Base-by-base conservation (phyloP, 2,888 invertebrate species). In the Heteromyza rotundicornis region DNA sequence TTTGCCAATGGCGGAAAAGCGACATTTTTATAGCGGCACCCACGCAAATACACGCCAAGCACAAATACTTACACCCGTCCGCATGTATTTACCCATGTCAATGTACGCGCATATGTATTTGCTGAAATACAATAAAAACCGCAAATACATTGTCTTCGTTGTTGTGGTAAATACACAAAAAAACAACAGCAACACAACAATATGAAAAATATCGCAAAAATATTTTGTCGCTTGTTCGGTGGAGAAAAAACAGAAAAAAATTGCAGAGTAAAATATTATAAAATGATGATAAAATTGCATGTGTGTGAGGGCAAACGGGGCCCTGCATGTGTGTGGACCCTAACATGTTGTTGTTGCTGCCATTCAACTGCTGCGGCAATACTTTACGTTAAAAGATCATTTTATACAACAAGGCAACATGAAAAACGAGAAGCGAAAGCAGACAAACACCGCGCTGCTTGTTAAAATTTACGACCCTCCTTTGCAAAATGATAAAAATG, bases 381-480 rank as follows among this genome's bases (percentile, higher is more conserved):
- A 19, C 20, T 47, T 47, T 47, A 47, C 19, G 17, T 20, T 47
- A 47, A 40, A 47, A 47, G 47, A 47, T 19, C 20, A 47, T 20
- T 47, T 47, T 47, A 47, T 47, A 20, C 47, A 47, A 47, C 14
- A 47, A 40, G 3, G 47, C 47, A 20, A 47, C 47, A 47, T 5
- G 19, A 20, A 20, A 2, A 47, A 47, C 20, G 19, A 47, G 19
- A 20, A 47, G n/a, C n/a, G n/a, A n/a, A n/a, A n/a, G 7, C 27
- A 27, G 27, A 7, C 27, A 27, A 10, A 27, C 27, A 27, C 3
- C 3, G 2, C 20, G 3, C 2, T 20, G 47, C 20, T 47, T 47
- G 47, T 47, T 47, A 47, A 47, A 47, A 47, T 47, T 47, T 47
- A 47, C 47, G 47, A 47, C 47, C 47, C 47, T 47, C 47, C 19